Base-by-base conservation (phyloP, 2,888 invertebrate species). In the Drosophila neotestacea region DNA sequence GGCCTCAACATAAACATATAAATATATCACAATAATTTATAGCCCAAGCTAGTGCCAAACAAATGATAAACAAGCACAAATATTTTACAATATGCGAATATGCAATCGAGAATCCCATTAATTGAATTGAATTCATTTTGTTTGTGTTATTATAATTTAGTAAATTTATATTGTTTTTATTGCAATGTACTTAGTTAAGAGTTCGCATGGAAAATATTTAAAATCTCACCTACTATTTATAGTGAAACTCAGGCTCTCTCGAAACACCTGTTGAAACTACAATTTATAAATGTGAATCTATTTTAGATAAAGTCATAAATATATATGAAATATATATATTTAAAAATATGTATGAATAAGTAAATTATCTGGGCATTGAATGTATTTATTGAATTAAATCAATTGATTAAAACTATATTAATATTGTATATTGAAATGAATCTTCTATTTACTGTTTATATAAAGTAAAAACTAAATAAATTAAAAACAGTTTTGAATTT, bases 231-330 rank as follows among this genome's bases (percentile, higher is more conserved):
- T 28, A 32, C n/a, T 42, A 34, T 48, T 42, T 63, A 10, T 38
- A 51, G 22, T 16, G 39, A 42, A 66, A 70, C 74, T 84, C 85
- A 83, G 69, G 74, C 71, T 66, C 56, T 68, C 60, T 67, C 52
- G 30, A 46, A 55, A 56, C 32, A 60, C 16, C 27, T 13, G 64
- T 44, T 56, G 50, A 73, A 77, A 42, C 13, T 9, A 50, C 72
- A 32, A 48, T 32, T n/a, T 30, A 34, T 39, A 52, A 50, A 63
- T 54, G 41, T 69, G 65, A 58, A 78, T 55, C 39, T 64, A 70
- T 67, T 79, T 81, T 62, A 68, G 42, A 70, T 70, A 50, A 62
- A 55, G 4, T 62, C 51, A 51, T 9, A 46, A 27, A 16, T 51
- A 48, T 36, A 66, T 39, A 68, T n/a, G 7, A 28, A 7, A 27